A percentile compares a stretch with the other conserved stretches of the same genome.
Evolutionary conservation across 2,797 vertebrate species (phyloP).

Genomic region (Xenops minutus): DNA sequence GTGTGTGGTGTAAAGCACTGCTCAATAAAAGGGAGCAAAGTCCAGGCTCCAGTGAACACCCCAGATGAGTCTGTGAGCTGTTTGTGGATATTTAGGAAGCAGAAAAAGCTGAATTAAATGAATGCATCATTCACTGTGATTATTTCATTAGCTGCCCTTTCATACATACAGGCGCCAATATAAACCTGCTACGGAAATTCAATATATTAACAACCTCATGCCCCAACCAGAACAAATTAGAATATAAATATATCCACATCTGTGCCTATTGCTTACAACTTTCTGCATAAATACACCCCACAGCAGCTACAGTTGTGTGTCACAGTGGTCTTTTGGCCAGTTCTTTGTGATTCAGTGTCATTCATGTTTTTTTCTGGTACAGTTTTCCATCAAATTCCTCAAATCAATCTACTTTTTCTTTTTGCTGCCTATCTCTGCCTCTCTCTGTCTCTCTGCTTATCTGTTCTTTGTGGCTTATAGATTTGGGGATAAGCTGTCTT

Average conservation of each 20-base stretch:
- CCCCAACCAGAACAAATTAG: background rate
- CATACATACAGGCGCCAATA: background rate
- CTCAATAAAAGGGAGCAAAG: background rate
- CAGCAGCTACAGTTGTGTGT: conserved; percentile 50
- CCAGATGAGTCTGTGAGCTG: background rate
- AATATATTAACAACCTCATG: background rate
- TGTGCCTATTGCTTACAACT: conserved; percentile 2
- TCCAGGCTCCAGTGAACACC: background rate
- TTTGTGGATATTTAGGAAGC: conserved; percentile 5
- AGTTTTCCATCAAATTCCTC: conserved; percentile 57
- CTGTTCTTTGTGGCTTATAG: conserved; percentile 49
- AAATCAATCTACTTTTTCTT: conserved; percentile 51
- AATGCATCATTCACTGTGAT: background rate
- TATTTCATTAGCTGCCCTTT: conserved; percentile 27
- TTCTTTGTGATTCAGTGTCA: conserved; percentile 59
- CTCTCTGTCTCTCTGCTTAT: conserved; percentile 60
- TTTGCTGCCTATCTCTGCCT: conserved; percentile 63
- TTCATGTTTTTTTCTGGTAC: conserved; percentile 53
- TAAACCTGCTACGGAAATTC: background rate
- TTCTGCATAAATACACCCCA: background rate
- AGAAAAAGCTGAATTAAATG: background rate
- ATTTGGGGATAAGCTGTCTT: background rate
- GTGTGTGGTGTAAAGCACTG: background rate
- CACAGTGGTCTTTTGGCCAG: conserved; percentile 18
- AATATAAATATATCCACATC: background rate